Evolutionary conservation across 1,140 invertebrate genomes (phyloP).

Genomic region (Cherax destructor): DNA sequence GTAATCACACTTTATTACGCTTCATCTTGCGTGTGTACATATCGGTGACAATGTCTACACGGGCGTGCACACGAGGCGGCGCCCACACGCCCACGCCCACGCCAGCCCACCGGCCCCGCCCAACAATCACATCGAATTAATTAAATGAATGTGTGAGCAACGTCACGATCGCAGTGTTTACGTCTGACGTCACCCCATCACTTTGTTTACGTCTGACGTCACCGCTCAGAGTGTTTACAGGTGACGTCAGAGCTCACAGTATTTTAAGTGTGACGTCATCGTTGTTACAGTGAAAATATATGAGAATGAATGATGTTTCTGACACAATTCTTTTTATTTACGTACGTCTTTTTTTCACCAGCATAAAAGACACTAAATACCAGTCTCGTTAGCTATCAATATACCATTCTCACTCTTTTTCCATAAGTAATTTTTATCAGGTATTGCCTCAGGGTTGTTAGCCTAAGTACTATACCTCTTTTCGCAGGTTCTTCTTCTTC

Average conservation of each 20-base stretch:
- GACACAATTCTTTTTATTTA: too few relatives aligned
- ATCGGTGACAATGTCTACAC: slow-evolving; percentile 32
- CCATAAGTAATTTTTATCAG: too few relatives aligned
- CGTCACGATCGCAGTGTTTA: slow-evolving; percentile 42
- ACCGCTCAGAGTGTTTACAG: neutral
- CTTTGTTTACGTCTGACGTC: neutral
- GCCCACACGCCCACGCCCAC: neutral
- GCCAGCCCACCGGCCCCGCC: slow-evolving; percentile 29
- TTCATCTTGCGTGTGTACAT: slow-evolving; percentile 23
- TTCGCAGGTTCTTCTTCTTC: too few relatives aligned
- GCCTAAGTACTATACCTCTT: too few relatives aligned
- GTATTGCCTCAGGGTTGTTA: too few relatives aligned
- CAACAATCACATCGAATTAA: slow-evolving; percentile 62
- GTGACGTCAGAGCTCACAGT: neutral
- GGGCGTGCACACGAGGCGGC: neutral
- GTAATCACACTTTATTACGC: slow-evolving; percentile 21
- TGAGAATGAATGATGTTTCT: too few relatives aligned
- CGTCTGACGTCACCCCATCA: neutral
- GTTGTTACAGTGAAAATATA: too few relatives aligned
- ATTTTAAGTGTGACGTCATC: neutral
- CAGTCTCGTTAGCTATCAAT: too few relatives aligned
- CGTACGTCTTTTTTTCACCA: too few relatives aligned
- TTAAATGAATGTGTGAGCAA: slow-evolving; percentile 64
- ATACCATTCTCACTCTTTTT: too few relatives aligned
- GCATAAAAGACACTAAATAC: too few relatives aligned